Percentiles rank a stretch among this genome's conserved stretches.
phyloP scores from a whole-genome alignment of 2,113 vertebrate species.

The Lycaon pictus region DNA sequence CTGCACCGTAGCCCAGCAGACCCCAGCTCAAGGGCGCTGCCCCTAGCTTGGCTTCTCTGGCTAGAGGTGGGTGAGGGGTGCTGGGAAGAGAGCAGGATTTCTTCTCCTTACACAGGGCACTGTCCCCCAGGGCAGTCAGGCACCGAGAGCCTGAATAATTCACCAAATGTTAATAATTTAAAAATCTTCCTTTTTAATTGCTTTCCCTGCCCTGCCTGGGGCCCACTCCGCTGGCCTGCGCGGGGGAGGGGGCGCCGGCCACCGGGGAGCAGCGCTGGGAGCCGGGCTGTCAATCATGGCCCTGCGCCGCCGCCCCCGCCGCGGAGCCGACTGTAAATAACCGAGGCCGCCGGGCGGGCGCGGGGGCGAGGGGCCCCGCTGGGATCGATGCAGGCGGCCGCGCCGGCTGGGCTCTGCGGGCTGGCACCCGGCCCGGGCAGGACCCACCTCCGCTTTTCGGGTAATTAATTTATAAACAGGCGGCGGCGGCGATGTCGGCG shows the following conservation, averaged over 20 bases:
- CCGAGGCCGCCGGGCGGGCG: background rate
- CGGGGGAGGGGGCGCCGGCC: conserved; percentile 55
- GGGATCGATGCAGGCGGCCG: conserved; percentile 65
- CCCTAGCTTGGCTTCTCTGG: background rate
- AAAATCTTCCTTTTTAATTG: conserved; percentile 86
- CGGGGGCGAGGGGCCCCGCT: conserved; percentile 32
- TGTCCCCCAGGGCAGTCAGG: conserved; percentile 80
- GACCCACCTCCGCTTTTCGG: conserved; percentile 59
- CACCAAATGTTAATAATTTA: conserved; percentile 89
- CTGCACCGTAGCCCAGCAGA: background rate
- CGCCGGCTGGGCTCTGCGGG: conserved; percentile 64
- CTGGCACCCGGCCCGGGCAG: conserved; percentile 71
- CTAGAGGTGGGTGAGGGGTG: background rate
- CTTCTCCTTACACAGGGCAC: conserved; percentile 47
- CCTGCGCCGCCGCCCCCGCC: conserved; percentile 39
- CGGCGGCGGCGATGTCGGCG: conserved; percentile 13
- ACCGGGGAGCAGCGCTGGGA: background rate
- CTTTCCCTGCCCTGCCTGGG: conserved; percentile 79
- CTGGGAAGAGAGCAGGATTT: conserved; percentile 31
- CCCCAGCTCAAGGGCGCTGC: background rate
- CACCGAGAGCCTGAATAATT: conserved; percentile 88
- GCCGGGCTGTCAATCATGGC: conserved; percentile 67
- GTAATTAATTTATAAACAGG: conserved; percentile 81
- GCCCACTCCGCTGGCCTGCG: conserved; percentile 49
- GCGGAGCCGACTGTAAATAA: conserved; percentile 54